A percentile compares a stretch with the other conserved stretches of the same genome.
phyloP scores from a whole-genome alignment of 2,113 vertebrate genomes.

The Chascanopsetta lugubris region DNA sequence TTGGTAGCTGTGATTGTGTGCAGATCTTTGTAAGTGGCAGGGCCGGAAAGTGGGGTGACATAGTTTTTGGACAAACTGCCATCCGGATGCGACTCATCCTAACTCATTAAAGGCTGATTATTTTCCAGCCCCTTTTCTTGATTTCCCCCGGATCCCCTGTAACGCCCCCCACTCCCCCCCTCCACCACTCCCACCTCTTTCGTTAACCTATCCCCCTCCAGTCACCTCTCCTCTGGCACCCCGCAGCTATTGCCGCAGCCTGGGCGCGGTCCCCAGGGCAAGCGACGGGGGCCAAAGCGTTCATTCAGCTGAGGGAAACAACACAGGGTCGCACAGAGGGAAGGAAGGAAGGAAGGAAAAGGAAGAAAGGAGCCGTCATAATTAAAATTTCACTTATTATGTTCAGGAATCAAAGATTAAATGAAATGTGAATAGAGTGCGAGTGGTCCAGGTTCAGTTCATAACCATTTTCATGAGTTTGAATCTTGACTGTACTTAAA shows the following conservation, averaged over 20 bases:
- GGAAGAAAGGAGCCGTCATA: conserved; percentile 14
- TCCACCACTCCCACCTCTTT: conserved; percentile 39
- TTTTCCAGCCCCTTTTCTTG: conserved; percentile 55
- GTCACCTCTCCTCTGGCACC: conserved; percentile 47
- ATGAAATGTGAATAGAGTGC: neutral
- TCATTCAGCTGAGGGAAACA: conserved; percentile 59
- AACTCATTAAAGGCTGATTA: conserved; percentile 75
- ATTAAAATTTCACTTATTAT: neutral
- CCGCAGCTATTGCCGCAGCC: conserved; percentile 69
- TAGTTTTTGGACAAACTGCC: too few species aligned
- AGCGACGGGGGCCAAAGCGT: conserved; percentile 50
- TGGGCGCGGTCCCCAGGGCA: conserved; percentile 52
- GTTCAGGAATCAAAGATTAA: conserved; percentile 3
- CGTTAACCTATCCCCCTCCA: neutral
- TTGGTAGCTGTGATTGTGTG: too few species aligned
- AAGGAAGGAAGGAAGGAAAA: conserved; percentile 23
- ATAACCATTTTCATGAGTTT: neutral
- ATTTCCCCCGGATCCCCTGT: conserved; percentile 55
- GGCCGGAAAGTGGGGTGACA: too few species aligned
- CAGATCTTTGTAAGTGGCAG: too few species aligned
- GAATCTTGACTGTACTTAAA: neutral
- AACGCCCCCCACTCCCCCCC: conserved; percentile 16
- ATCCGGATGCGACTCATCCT: conserved; percentile 52
- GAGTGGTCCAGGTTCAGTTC: neutral
- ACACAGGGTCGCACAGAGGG: conserved; percentile 15